These are phyloP conservation scores for Bambusicola thoracicus DNA, from an alignment of 2,113 vertebrate species.

Conservation along the genomic window DNA sequence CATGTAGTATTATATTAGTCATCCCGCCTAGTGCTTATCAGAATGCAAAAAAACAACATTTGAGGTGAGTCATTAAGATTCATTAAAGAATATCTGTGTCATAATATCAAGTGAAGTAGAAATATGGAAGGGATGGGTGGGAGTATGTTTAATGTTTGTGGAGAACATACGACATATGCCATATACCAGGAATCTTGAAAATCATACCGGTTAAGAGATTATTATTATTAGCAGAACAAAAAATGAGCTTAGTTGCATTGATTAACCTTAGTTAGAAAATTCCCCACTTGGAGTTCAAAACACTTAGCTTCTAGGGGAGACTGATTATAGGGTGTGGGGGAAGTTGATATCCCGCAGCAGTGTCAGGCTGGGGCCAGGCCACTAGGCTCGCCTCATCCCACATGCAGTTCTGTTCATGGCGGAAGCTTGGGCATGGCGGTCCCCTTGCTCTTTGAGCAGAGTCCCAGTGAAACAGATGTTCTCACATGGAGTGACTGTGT, in stretches of 20 bases:
- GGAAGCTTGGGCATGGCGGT: not conserved
- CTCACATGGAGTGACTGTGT: not conserved
- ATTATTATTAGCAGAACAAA: not conserved
- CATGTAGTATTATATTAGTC: conserved; percentile 51
- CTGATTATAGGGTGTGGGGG: not conserved
- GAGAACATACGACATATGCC: not conserved
- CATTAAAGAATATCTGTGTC: conserved; percentile 48
- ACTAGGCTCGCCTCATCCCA: not conserved
- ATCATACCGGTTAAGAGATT: not conserved
- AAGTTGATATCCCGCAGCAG: not conserved
- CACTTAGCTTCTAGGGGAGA: not conserved
- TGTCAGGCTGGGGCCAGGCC: not conserved
- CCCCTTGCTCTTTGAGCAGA: not conserved
- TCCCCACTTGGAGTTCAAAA: not conserved
- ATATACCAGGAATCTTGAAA: not conserved
- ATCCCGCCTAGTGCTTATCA: conserved; percentile 38
- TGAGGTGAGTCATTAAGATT: conserved; percentile 59
- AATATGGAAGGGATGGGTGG: not conserved
- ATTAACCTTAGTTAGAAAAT: not conserved
- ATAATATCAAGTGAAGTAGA: conserved; percentile 27
- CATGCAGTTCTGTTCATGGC: not conserved
- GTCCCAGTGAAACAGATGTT: not conserved
- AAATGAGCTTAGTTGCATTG: not conserved
- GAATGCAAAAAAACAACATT: conserved; percentile 47
- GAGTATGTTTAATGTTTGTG: conserved; percentile 28